Evolutionary conservation across 2,888 invertebrate species (phyloP).

Genomic region (Proisotoma minuta): DNA sequence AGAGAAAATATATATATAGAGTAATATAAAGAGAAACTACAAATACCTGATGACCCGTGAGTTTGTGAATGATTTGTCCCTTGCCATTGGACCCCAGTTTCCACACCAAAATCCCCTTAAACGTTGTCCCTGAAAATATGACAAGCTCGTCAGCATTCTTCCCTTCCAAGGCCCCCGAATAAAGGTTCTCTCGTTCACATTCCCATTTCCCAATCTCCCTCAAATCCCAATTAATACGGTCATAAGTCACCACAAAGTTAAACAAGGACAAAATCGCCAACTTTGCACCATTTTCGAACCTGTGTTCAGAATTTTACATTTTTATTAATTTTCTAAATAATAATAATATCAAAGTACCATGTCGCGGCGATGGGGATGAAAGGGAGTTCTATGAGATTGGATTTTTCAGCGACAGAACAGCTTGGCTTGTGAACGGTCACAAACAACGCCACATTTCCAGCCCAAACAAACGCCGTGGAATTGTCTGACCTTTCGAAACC

Average conservation of each 20-base stretch:
- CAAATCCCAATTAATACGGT: neutral
- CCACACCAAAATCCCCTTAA: conserved; percentile 33
- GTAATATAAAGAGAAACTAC: neutral
- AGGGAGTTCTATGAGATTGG: conserved; percentile 12
- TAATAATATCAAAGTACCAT: conserved; percentile 8
- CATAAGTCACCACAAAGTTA: conserved; percentile 11
- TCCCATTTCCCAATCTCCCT: conserved; percentile 10
- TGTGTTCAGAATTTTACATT: neutral
- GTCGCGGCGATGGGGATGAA: conserved; percentile 28
- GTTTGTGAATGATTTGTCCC: conserved; percentile 17
- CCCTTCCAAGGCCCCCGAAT: conserved; percentile 22
- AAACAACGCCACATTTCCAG: neutral
- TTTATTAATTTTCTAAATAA: neutral
- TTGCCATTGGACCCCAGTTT: conserved; percentile 9
- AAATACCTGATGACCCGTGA: conserved; percentile 27
- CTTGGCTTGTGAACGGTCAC: neutral
- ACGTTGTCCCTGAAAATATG: conserved; percentile 27
- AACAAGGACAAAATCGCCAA: conserved; percentile 17
- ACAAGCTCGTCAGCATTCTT: conserved; percentile 5
- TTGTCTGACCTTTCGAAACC: neutral
- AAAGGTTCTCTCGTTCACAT: conserved; percentile 28
- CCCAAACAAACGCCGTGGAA: neutral
- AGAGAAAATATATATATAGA: neutral
- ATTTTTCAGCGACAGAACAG: neutral
- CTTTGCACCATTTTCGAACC: conserved; percentile 14